These are phyloP conservation scores for Melanotaenia nigrans DNA, from an alignment of 2,797 vertebrate species.

Conservation along the genomic window DNA sequence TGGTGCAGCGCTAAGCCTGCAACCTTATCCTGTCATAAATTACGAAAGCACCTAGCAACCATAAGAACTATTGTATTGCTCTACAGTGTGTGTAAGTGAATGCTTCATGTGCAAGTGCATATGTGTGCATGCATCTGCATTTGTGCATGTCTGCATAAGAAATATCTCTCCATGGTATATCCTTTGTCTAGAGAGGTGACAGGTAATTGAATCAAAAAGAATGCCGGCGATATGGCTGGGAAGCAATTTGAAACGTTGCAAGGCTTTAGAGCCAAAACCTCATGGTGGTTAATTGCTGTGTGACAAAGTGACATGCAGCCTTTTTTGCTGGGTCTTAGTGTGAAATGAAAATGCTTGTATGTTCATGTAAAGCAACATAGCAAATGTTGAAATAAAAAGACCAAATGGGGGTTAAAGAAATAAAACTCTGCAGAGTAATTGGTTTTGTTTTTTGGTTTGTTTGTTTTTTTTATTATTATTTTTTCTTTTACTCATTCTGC, in stretches of 20 bases:
- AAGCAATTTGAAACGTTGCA: slow-evolving; percentile 74
- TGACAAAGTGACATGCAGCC: slow-evolving; percentile 53
- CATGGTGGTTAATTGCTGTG: slow-evolving; percentile 72
- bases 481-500: not conserved
- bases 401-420: not conserved
- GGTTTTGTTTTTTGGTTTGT: too few relatives aligned
- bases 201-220: slow-evolving; percentile 77
- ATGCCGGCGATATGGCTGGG: slow-evolving; percentile 71
- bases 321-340: slow-evolving; percentile 25
- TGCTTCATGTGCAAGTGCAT: not conserved
- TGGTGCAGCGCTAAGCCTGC: slow-evolving; percentile 60
- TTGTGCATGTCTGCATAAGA: slow-evolving; percentile 56
- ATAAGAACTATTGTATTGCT: slow-evolving; percentile 55
- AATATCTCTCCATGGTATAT: slow-evolving; percentile 53
- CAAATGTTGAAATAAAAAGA: not conserved
- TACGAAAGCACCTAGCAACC: slow-evolving; percentile 68
- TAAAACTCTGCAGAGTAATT: not conserved
- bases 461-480: not conserved
- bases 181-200: slow-evolving; percentile 72
- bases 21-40: slow-evolving; percentile 69
- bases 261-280: slow-evolving; percentile 68
- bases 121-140: slow-evolving; percentile 5
- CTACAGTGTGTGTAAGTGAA: slow-evolving; percentile 22
- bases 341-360: slow-evolving; percentile 41
- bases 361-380: not conserved